A percentile compares a stretch with the other conserved stretches of the same genome.
Evolutionary conservation across 2,113 vertebrate genomes (phyloP).

Genomic region (Centropristis striata): DNA sequence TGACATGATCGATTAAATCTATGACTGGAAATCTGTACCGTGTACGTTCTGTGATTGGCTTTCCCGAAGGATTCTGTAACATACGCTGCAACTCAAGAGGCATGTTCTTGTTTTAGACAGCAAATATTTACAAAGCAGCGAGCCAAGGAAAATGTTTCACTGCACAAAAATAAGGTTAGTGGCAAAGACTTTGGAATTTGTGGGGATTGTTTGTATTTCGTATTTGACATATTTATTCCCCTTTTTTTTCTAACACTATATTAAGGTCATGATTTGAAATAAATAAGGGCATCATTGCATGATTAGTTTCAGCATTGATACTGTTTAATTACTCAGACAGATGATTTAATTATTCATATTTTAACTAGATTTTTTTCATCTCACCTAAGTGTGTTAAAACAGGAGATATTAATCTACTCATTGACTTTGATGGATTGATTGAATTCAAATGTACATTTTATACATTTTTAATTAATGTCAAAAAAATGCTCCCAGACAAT

Average conservation of each 20-base stretch:
- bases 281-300: neutral
- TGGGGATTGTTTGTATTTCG: constrained; percentile 35
- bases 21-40: constrained; percentile 16
- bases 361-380: neutral
- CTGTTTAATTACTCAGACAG: neutral
- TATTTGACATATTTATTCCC: constrained; percentile 50
- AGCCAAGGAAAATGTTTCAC: constrained; percentile 78
- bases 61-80: constrained; percentile 77
- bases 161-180: constrained; percentile 74
- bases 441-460: too few species aligned
- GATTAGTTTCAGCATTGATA: neutral
- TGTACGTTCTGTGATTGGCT: neutral
- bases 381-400: neutral
- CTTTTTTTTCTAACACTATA: constrained; percentile 4
- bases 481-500: too few species aligned
- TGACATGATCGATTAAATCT: constrained; percentile 48
- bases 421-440: too few species aligned
- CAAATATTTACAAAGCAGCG: constrained; percentile 83
- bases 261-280: constrained; percentile 17
- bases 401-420: too few species aligned
- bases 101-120: constrained; percentile 82
- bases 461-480: too few species aligned
- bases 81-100: constrained; percentile 69
- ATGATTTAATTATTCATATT: neutral
- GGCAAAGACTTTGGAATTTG: constrained; percentile 47